These are phyloP conservation scores for Pseudopleuronectes americanus DNA, from an alignment of 2,797 vertebrate genomes.

Conservation along the genomic window DNA sequence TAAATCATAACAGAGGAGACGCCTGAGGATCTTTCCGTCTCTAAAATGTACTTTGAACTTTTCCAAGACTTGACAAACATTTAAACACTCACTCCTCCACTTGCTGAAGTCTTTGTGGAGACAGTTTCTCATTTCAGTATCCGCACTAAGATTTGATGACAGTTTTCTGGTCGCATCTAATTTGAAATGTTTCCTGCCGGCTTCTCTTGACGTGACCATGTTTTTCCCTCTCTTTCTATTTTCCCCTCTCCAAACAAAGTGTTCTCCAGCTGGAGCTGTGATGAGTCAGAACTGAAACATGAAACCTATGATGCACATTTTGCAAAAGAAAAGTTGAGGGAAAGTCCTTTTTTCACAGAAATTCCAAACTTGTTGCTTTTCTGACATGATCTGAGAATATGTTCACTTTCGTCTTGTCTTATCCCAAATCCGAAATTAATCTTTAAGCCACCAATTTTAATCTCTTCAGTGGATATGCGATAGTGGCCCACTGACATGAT, in stretches of 20 bases:
- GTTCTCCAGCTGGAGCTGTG: slow-evolving; percentile 8
- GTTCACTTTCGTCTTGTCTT: neutral
- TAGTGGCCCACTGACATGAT: neutral
- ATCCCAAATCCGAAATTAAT: neutral
- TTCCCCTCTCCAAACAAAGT: slow-evolving; percentile 25
- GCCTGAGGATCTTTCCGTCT: slow-evolving; percentile 22
- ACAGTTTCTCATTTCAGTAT: neutral
- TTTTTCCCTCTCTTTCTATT: slow-evolving; percentile 21
- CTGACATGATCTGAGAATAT: no score
- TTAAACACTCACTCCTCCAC: neutral
- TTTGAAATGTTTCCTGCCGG: slow-evolving; percentile 14
- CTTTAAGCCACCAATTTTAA: no score
- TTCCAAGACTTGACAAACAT: neutral
- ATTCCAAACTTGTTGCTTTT: neutral
- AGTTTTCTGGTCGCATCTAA: neutral
- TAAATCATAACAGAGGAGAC: slow-evolving; percentile 32
- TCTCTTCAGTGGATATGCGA: neutral
- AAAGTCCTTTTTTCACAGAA: neutral
- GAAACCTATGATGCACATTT: neutral
- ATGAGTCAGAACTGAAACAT: slow-evolving; percentile 35
- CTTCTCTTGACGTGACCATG: neutral
- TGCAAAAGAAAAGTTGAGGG: neutral
- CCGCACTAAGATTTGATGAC: neutral
- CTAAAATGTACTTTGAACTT: slow-evolving; percentile 33
- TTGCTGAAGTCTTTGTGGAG: neutral